Evolutionary conservation across 2,888 invertebrate species (phyloP).

Genomic region (Belgica antarctica): DNA sequence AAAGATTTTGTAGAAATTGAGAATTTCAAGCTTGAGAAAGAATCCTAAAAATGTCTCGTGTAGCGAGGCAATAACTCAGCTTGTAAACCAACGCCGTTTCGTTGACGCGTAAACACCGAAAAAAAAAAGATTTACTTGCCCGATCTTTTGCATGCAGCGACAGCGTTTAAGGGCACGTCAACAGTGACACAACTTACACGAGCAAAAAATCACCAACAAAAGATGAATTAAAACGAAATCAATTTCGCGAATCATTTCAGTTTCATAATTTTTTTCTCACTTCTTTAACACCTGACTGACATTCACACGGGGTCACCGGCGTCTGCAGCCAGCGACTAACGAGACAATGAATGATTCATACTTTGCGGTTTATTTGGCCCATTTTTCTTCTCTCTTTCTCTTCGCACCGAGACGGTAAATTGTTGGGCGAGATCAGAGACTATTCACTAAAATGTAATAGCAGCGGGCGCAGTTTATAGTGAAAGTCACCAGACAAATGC

Average conservation of each 20-base stretch:
- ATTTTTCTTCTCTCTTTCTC: neutral
- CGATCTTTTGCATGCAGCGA: too few relatives aligned
- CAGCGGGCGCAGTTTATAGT: too few relatives aligned
- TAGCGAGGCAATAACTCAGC: too few relatives aligned
- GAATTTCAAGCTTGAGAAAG: too few relatives aligned
- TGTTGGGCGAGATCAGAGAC: neutral
- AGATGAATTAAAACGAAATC: too few relatives aligned
- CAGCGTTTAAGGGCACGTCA: neutral
- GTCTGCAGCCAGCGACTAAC: neutral
- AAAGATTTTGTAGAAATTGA: too few relatives aligned
- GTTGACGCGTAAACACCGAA: too few relatives aligned
- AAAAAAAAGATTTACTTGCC: too few relatives aligned
- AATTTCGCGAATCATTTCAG: neutral
- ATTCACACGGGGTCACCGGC: conserved; percentile 16
- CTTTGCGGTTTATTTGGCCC: conserved; percentile 5
- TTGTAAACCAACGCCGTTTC: too few relatives aligned
- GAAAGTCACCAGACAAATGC: too few relatives aligned
- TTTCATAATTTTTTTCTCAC: neutral
- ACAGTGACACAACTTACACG: neutral
- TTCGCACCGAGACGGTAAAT: neutral
- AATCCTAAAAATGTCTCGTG: too few relatives aligned
- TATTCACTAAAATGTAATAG: neutral
- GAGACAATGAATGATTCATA: conserved; percentile 24
- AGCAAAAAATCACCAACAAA: neutral
- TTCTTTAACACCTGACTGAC: conserved; percentile 32